phyloP scores from a whole-genome alignment of 2,113 vertebrate genomes.

The Aptenodytes forsteri region DNA sequence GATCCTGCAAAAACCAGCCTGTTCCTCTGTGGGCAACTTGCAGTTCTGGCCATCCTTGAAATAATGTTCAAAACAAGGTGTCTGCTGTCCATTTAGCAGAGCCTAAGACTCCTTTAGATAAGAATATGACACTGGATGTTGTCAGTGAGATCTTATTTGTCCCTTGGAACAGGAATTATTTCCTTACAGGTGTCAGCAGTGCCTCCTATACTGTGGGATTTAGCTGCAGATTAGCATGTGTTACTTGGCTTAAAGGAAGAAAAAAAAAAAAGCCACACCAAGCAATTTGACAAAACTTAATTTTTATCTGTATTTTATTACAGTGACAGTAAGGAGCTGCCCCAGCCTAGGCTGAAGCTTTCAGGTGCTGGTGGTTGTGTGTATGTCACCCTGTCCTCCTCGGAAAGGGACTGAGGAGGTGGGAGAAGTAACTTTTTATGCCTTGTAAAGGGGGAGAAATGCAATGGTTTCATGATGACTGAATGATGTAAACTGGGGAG shows the following conservation, averaged over 20 bases:
- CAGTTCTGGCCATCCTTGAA: neutral
- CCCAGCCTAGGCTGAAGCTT: neutral
- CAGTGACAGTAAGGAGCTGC: neutral
- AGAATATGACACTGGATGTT: neutral
- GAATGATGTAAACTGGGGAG: neutral
- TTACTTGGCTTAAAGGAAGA: neutral
- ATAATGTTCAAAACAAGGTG: neutral
- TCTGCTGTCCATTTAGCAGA: neutral
- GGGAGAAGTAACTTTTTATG: neutral
- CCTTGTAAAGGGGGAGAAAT: neutral
- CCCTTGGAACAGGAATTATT: neutral
- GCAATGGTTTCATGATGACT: rapidly evolving
- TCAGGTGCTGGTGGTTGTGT: neutral
- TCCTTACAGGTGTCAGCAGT: neutral
- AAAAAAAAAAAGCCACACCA: neutral
- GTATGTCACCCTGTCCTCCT: no score
- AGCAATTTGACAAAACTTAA: neutral
- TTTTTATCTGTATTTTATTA: neutral
- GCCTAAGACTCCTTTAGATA: neutral
- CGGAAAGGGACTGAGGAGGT: neutral
- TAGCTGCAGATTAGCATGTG: neutral
- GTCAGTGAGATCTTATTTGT: neutral
- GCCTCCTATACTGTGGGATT: neutral
- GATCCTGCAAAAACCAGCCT: neutral
- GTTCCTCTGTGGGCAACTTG: neutral